Evolutionary conservation across 2,797 vertebrate species (phyloP).

Genomic region (Hoplostethus mediterraneus): DNA sequence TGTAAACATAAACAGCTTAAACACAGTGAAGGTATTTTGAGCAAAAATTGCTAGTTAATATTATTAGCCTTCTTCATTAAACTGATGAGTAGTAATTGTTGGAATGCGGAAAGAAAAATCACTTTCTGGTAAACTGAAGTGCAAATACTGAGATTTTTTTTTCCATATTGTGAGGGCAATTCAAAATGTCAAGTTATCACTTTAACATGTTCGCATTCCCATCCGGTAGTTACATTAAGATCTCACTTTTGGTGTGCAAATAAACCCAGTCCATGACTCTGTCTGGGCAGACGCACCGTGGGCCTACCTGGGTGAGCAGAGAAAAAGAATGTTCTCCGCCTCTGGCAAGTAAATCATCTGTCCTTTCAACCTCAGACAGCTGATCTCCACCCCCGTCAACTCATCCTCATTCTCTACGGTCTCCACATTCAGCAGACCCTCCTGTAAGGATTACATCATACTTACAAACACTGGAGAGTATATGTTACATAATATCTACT

Average conservation of each 20-base stretch:
- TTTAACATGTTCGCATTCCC: neutral
- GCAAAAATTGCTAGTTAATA: no score
- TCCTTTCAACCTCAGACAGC: constrained; percentile 97
- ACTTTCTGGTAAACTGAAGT: no score
- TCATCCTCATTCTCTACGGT: constrained; percentile 96
- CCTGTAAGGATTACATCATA: constrained; percentile 84
- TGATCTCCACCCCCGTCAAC: constrained; percentile 96
- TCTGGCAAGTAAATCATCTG: constrained; percentile 99
- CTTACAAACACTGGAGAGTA: constrained; percentile 23
- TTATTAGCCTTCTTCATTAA: no score
- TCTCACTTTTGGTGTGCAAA: constrained; percentile 8
- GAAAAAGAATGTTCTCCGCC: constrained; percentile 98
- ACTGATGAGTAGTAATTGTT: no score
- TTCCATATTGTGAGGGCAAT: no score
- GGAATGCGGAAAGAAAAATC: no score
- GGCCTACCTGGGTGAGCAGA: constrained; percentile 96
- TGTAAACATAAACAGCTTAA: neutral
- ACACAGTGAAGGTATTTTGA: neutral
- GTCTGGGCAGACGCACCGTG: constrained; percentile 28
- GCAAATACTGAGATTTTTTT: no score
- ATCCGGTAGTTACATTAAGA: constrained; percentile 4
- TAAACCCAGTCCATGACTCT: constrained; percentile 17
- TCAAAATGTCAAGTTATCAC: no score
- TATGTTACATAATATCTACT: constrained; percentile 67
- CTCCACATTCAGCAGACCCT: constrained; percentile 97